Conservation (phyloP, 2,113 vertebrate genomes). For the Acinonyx jubatus region DNA sequence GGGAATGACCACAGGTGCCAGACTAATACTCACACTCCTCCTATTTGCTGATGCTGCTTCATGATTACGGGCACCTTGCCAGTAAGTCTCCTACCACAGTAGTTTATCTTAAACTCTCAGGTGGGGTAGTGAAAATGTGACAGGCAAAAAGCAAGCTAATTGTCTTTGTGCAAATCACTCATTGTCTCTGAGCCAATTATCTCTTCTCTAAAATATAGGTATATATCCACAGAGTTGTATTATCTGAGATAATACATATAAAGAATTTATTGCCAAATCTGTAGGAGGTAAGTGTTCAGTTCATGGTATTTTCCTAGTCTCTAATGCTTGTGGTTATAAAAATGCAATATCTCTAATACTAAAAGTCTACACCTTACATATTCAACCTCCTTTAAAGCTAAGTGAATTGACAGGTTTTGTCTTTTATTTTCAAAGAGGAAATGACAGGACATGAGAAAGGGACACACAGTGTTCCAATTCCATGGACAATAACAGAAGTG, state of each 20-base stretch:
- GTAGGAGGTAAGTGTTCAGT: accelerated
- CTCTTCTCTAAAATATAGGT: neutral
- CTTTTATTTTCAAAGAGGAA: neutral
- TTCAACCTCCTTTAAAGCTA: neutral
- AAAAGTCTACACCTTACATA: neutral
- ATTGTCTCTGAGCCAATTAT: neutral
- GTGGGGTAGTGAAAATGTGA: neutral
- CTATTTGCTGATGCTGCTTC: accelerated
- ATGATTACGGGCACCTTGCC: neutral
- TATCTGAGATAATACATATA: neutral
- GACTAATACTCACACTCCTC: neutral
- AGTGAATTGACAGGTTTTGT: neutral
- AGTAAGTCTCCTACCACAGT: neutral
- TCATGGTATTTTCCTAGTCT: neutral
- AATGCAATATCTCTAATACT: accelerated
- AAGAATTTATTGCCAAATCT: neutral
- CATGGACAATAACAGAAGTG: neutral
- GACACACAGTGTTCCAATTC: neutral
- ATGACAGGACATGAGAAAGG: neutral
- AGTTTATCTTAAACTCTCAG: neutral
- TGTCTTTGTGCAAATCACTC: neutral
- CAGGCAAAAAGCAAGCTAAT: neutral
- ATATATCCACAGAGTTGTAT: neutral
- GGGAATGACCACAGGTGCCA: neutral
- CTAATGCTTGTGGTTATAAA: neutral